Evolutionary conservation across 92 coral and sea anemone genomes (phyloP).

Genomic region (Palythoa grandiflora): DNA sequence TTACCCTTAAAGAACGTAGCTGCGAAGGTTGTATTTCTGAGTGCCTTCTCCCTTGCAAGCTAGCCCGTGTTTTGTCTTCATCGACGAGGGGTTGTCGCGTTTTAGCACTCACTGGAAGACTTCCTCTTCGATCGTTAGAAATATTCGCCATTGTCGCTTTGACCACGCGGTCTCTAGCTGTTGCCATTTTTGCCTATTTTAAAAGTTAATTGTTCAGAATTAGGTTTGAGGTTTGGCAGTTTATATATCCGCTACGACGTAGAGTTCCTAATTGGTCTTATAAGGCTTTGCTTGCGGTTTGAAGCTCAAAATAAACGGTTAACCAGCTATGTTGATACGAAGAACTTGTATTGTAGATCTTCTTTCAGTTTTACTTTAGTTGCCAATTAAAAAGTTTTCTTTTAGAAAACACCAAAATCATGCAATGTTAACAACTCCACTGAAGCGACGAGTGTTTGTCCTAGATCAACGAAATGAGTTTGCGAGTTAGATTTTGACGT

Average conservation of each 20-base stretch:
- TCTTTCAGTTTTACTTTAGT: not conserved
- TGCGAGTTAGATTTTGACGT: not conserved
- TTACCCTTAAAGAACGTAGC: not conserved
- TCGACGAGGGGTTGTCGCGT: conserved; percentile 9
- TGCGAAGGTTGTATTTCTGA: not conserved
- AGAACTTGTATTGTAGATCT: not conserved
- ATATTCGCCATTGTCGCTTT: conserved; percentile 1
- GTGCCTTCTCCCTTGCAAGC: not conserved
- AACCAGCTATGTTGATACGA: not conserved
- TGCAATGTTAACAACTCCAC: not conserved
- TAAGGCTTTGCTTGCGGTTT: not conserved
- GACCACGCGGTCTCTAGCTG: not conserved
- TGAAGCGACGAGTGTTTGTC: too few species aligned
- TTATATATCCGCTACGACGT: not conserved
- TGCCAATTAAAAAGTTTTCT: not conserved
- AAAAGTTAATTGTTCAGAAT: not conserved
- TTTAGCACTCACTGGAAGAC: conserved; percentile 18
- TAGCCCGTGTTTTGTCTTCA: not conserved
- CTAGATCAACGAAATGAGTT: not conserved
- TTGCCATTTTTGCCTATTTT: not conserved
- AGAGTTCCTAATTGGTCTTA: not conserved
- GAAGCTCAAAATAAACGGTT: not conserved
- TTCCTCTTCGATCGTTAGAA: conserved; percentile 17
- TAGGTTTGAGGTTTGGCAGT: not conserved
- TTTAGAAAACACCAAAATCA: not conserved